Conservation (phyloP, 2,113 vertebrate species). For the Seriola dumerili region DNA sequence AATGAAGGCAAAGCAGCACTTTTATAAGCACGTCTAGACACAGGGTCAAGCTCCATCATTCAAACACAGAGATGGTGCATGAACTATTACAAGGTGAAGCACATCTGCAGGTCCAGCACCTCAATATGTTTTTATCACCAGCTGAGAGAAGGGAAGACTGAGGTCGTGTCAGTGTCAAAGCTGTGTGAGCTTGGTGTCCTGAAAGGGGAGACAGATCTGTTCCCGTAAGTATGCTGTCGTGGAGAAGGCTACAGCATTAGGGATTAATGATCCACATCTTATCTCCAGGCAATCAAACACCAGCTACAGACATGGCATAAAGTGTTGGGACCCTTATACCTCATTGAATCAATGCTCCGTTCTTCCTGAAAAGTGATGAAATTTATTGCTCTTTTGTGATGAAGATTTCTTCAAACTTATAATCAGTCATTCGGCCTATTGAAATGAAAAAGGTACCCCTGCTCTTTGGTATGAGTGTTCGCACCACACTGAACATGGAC, state of each 20-base stretch:
- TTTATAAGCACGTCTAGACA: background rate
- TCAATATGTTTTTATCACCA: slow-evolving; percentile 36
- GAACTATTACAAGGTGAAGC: slow-evolving; percentile 35
- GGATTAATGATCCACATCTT: slow-evolving; percentile 71
- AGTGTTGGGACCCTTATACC: background rate
- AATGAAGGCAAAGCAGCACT: slow-evolving; percentile 14
- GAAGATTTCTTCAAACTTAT: background rate
- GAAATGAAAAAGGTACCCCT: background rate
- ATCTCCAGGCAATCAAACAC: slow-evolving; percentile 56
- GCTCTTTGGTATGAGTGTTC: no score
- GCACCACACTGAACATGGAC: background rate
- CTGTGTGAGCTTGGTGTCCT: slow-evolving; percentile 19
- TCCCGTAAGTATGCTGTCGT: slow-evolving; percentile 6
- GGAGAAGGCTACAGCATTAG: slow-evolving; percentile 55
- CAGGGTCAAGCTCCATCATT: slow-evolving; percentile 34
- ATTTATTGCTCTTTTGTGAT: background rate
- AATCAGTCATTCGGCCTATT: background rate
- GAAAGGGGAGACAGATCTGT: slow-evolving; percentile 18
- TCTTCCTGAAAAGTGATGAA: background rate
- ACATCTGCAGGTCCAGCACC: slow-evolving; percentile 5
- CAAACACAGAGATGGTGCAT: slow-evolving; percentile 13
- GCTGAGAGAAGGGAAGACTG: slow-evolving; percentile 18
- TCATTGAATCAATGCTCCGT: background rate
- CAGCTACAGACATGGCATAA: slow-evolving; percentile 10
- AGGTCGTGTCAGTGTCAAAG: slow-evolving; percentile 21